A percentile compares a stretch with the other conserved stretches of the same genome.
Evolutionary conservation across 1,140 invertebrate genomes (phyloP).

Genomic region (Bombus terrestris): DNA sequence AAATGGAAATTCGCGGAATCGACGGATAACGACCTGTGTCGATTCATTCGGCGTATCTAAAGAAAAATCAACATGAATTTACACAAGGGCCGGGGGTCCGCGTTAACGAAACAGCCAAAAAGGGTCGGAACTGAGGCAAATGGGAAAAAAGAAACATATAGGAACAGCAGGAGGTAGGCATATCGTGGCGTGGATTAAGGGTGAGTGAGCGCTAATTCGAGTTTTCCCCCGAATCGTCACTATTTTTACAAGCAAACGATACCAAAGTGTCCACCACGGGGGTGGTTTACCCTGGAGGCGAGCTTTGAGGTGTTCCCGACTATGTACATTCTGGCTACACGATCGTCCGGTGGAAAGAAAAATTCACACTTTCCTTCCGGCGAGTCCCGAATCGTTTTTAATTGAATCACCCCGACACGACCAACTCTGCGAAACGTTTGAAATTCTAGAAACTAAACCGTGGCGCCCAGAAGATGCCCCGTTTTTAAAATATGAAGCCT

Average conservation of each 20-base stretch:
- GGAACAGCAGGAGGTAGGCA: slow-evolving; percentile 34
- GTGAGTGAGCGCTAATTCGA: slow-evolving; percentile 67
- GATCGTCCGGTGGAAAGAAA: slow-evolving; percentile 24
- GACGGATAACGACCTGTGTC: slow-evolving; percentile 13
- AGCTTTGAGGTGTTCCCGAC: slow-evolving; percentile 31
- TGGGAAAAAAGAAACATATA: slow-evolving; percentile 2
- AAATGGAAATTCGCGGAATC: slow-evolving; percentile 23
- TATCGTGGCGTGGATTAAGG: slow-evolving; percentile 65
- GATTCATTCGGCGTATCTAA: slow-evolving; percentile 11
- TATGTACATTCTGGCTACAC: slow-evolving; percentile 17
- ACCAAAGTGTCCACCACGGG: slow-evolving; percentile 25
- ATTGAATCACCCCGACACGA: slow-evolving; percentile 16
- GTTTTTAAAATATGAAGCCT: not conserved
- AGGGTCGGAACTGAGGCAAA: not conserved
- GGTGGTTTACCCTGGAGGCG: slow-evolving; percentile 59
- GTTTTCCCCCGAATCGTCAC: slow-evolving; percentile 64
- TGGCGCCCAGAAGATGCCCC: too few relatives aligned
- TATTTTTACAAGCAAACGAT: slow-evolving; percentile 75
- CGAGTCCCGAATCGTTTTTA: not conserved
- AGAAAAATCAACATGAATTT: slow-evolving; percentile 53
- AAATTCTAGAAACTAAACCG: not conserved
- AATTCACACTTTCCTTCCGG: not conserved
- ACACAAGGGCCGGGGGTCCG: not conserved
- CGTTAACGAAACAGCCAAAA: slow-evolving; percentile 47
- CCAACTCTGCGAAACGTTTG: not conserved